phyloP scores from a whole-genome alignment of 2,888 invertebrate genomes.

The Lamproptera curius region DNA sequence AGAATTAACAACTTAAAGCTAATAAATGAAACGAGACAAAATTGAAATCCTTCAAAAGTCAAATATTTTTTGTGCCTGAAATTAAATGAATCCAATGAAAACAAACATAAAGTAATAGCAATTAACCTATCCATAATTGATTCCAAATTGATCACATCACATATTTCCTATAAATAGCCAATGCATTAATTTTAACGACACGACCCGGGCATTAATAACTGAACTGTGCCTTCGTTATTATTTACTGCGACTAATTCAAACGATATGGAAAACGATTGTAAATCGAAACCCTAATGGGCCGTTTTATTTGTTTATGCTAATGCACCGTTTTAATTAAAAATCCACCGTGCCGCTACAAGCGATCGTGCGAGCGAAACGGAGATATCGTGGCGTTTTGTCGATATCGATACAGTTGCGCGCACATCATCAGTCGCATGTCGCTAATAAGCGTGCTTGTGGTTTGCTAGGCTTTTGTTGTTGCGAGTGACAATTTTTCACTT shows the following conservation, averaged over 20 bases:
- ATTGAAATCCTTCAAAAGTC: too few species aligned
- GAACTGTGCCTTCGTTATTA: constrained; percentile 62
- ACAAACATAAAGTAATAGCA: too few species aligned
- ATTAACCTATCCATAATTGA: too few species aligned
- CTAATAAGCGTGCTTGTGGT: too few species aligned
- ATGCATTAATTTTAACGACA: too few species aligned
- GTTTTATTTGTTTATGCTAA: constrained; percentile 79
- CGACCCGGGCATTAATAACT: constrained; percentile 53
- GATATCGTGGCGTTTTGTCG: constrained; percentile 47
- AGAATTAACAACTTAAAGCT: too few species aligned
- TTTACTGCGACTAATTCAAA: constrained; percentile 75
- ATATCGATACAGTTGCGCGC: constrained; percentile 60
- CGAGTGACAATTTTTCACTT: constrained; percentile 31
- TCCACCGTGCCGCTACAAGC: constrained; percentile 37
- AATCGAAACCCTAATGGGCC: constrained; percentile 76
- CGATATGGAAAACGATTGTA: constrained; percentile 73
- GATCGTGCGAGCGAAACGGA: constrained; percentile 36
- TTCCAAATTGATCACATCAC: too few species aligned
- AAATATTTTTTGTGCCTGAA: too few species aligned
- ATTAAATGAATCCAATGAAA: too few species aligned
- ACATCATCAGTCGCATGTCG: too few species aligned
- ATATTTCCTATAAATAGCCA: too few species aligned
- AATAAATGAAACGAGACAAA: too few species aligned
- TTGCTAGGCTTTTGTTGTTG: background rate
- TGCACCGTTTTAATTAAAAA: constrained; percentile 70